Base-by-base conservation (phyloP, 2,797 vertebrate genomes). In the Allobates femoralis region DNA sequence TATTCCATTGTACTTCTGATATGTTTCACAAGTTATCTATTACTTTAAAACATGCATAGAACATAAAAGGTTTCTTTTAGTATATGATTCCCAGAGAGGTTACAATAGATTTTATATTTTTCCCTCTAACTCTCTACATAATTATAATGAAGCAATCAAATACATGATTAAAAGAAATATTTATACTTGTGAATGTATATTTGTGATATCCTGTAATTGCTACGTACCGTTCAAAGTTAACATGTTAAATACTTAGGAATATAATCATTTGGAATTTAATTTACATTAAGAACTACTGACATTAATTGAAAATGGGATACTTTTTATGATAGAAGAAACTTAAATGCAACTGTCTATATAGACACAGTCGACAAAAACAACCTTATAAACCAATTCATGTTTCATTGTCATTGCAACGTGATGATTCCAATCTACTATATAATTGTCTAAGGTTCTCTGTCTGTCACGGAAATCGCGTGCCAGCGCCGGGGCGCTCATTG, bases 1-100 rank as follows among this genome's bases (percentile, higher is more conserved):
- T 79, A 23, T 32, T 58, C 32, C 18, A 74, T 74, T 83, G 28
- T 75, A 41, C 26, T 62, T 85, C 66, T 5, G 18, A 55, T 58
- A 71, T 71, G 76, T 79, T 79, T 56, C 51, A 41, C 51, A 56
- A 71, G 76, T 78, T 78, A 53, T 77, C 41, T 66, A 28, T n/a
- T 11, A 21, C 21, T n/a, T 67, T 82, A 26, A 26, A 78, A 79
- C 32, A 41, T 41, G 55, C 34, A 60, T 34, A 18, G 19, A 37
- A n/a, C 28, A n/a, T 16, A 58, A 58, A 78, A n/a, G 23, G n/a
- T 1, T 23, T 71, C 41, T 2, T 14, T 41, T 41, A 34, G 21
- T 41, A 71, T 71, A 14, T 71, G 10, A 74, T 26, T 74, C 21
- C 34, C 41, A 50, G 16, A 74, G 23, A 74, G 14, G 12, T 50